phyloP scores from a whole-genome alignment of 92 coral and sea anemone genomes.

The Nematostella vectensis region DNA sequence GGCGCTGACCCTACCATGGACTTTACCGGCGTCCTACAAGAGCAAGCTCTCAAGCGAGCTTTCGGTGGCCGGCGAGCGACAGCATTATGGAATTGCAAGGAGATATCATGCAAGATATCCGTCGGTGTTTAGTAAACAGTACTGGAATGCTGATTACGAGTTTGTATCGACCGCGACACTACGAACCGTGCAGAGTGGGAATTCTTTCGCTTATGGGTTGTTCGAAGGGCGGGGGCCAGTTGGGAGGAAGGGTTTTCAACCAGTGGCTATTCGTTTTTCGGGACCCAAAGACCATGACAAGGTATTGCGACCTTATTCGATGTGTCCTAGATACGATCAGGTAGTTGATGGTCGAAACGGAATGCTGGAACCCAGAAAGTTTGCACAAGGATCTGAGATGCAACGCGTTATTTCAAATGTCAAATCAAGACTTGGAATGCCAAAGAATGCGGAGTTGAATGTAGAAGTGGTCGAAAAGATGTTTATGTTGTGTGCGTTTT shows the following conservation, averaged over 20 bases:
- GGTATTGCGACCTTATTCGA: constrained; percentile 48
- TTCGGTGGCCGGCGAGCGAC: constrained; percentile 49
- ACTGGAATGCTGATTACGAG: constrained; percentile 63
- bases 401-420: constrained; percentile 28
- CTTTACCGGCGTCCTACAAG: constrained; percentile 30
- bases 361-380: constrained; percentile 14
- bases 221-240: constrained; percentile 71
- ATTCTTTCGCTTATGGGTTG: constrained; percentile 72
- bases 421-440: constrained; percentile 21
- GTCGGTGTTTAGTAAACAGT: constrained; percentile 32
- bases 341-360: constrained; percentile 28
- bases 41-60: constrained; percentile 55
- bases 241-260: constrained; percentile 50
- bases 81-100: constrained; percentile 54
- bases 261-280: constrained; percentile 58
- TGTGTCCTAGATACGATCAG: constrained; percentile 50
- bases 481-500: constrained; percentile 47
- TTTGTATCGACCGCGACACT: constrained; percentile 57
- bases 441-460: constrained; percentile 34
- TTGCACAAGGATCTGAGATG: constrained; percentile 33
- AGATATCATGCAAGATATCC: constrained; percentile 51
- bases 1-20: constrained; percentile 72
- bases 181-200: constrained; percentile 82
- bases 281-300: constrained; percentile 61
- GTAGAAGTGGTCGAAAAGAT: constrained; percentile 25